Evolutionary conservation across 2,797 vertebrate species (phyloP), one percentile per base, ranked within the genome.

Genomic region (Darevskia nairensis): DNA sequence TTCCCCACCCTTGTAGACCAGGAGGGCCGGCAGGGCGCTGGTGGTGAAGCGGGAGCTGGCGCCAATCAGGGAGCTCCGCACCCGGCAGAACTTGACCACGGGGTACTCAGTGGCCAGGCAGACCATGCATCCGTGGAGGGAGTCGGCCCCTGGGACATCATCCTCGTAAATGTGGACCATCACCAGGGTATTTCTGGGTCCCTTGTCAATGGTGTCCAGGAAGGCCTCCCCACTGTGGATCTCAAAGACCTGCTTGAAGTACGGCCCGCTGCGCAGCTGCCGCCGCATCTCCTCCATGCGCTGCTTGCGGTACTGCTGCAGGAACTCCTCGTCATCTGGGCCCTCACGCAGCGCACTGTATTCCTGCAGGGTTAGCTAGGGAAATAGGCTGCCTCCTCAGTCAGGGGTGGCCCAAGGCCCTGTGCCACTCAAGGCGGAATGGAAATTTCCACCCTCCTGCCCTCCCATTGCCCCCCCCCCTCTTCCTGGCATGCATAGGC

Each of bases 101-200:
- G 98, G 98, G 91, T 99, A 99, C 93, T 99, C 98, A 1, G 97
- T 96, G 0, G 99, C 98, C 92, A 99, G 97, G 90, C 99, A 99
- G 93, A 98, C 89, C 96, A 99, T 97, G 92, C 99, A 98, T 92
- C 99, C 99, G 0, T 97, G 97, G 97, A 99, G 98, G 94, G 99
- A 97, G 32, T 99, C 98, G 0, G 98, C 98, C 72, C 98, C 98
- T 0, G 97, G 97, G 76, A 98, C 95, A 0, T 98, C 97, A 0
- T 97, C 97, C 95, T 99, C 98, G 0, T 99, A 99, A 95, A 99
- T 99, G 91, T 99, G 98, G 93, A 99, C 98, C 96, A 99, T 95
- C 87, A 99, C 98, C 95, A 98, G 96, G 0, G 98, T 99, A 96
- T 95, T 96, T 93, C 97, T 98, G 90, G 98, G 98, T 91, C 99